phyloP scores from a whole-genome alignment of 2,888 invertebrate genomes.

The Hypomecis punctinalis region DNA sequence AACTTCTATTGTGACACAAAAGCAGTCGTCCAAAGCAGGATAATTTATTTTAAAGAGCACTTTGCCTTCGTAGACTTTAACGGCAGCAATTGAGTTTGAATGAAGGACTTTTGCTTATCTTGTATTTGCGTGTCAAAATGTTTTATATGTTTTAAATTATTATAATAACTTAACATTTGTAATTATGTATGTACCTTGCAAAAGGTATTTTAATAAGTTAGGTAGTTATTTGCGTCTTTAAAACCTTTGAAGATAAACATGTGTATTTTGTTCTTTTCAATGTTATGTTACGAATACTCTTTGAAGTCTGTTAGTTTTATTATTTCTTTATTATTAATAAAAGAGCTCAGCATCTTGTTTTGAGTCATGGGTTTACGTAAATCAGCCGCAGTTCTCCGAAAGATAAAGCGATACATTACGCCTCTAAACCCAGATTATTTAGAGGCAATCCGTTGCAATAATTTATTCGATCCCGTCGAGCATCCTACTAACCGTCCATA shows the following conservation, averaged over 20 bases:
- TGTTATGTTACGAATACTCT: not conserved
- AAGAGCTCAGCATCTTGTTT: slow-evolving; percentile 18
- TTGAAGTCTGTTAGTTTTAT: slow-evolving; percentile 12
- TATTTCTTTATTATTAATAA: slow-evolving; percentile 14
- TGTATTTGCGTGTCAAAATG: slow-evolving; percentile 5
- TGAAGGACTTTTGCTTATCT: slow-evolving; percentile 25
- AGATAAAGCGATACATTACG: slow-evolving; percentile 43
- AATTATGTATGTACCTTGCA: not conserved
- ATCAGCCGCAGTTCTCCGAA: slow-evolving; percentile 41
- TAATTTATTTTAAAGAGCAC: slow-evolving; percentile 64
- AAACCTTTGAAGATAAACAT: slow-evolving; percentile 2
- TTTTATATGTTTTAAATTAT: slow-evolving; percentile 1
- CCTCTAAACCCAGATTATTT: slow-evolving; percentile 60
- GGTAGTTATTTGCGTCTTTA: not conserved
- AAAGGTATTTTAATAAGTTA: slow-evolving; percentile 1
- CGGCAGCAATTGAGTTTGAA: slow-evolving; percentile 34
- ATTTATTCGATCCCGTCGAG: slow-evolving; percentile 65
- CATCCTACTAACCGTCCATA: slow-evolving; percentile 65
- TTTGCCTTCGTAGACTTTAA: slow-evolving; percentile 43
- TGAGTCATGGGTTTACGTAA: slow-evolving; percentile 41
- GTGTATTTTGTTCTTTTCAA: not conserved
- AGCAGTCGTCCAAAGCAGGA: slow-evolving; percentile 60
- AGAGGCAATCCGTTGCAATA: slow-evolving; percentile 60
- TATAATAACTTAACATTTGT: not conserved
- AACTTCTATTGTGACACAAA: slow-evolving; percentile 63